Conservation (phyloP, 2,113 vertebrate species). For the Philantomba maxwellii region DNA sequence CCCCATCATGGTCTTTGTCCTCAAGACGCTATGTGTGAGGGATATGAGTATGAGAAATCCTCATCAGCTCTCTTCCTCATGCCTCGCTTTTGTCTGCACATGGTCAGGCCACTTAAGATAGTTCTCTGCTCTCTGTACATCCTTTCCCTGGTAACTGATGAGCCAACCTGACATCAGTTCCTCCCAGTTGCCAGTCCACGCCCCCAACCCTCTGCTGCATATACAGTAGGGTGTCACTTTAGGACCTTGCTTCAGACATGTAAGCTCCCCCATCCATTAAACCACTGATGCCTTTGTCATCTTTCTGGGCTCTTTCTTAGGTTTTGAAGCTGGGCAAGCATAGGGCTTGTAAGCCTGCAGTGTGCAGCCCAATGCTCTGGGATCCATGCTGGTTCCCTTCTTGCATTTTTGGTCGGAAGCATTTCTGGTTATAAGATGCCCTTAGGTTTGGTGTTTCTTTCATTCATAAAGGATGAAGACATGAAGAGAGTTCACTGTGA, state of each 20-base stretch:
- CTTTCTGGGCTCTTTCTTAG: background rate
- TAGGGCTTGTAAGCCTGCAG: background rate
- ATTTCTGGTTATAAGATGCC: background rate
- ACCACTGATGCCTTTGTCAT: background rate
- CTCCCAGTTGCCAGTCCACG: background rate
- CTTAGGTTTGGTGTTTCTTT: background rate
- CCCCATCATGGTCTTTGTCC: background rate
- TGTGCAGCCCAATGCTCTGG: accelerated
- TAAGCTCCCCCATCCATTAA: background rate
- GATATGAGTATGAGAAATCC: background rate
- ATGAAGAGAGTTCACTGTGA: background rate
- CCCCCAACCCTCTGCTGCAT: background rate
- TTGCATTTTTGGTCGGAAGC: background rate
- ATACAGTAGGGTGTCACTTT: background rate
- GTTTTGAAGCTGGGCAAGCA: background rate
- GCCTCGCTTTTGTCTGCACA: background rate
- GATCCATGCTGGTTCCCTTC: background rate
- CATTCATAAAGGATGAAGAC: background rate
- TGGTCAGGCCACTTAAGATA: background rate
- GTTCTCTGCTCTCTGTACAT: background rate
- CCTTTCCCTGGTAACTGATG: background rate
- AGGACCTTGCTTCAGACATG: background rate
- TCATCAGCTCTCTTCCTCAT: background rate
- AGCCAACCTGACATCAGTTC: background rate
- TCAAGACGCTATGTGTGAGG: background rate